A percentile compares a stretch with the other conserved stretches of the same genome.
Evolutionary conservation across 1,140 invertebrate species (phyloP).

Genomic region (Cyrtorhinus lividipennis): DNA sequence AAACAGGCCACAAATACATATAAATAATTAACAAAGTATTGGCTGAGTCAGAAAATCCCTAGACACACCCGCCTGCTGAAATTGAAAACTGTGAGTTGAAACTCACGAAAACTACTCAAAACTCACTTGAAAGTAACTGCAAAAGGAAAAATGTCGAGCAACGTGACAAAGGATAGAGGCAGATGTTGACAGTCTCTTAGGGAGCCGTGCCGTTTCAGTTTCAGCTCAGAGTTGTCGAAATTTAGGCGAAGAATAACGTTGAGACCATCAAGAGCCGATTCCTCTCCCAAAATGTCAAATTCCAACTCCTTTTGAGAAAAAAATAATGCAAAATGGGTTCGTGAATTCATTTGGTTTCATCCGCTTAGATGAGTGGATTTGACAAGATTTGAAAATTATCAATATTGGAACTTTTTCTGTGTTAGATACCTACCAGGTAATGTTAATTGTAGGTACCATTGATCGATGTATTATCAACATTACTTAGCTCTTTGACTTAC

Average conservation of each 20-base stretch:
- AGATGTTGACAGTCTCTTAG: conserved; percentile 72
- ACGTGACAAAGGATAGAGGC: conserved; percentile 68
- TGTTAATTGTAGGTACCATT: neutral
- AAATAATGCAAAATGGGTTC: neutral
- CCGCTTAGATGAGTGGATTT: neutral
- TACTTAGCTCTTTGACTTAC: conserved; percentile 11
- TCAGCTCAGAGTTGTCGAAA: conserved; percentile 85
- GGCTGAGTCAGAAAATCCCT: neutral
- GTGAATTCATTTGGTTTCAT: neutral
- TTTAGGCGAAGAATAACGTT: conserved; percentile 85
- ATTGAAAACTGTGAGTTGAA: neutral
- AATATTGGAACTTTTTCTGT: too few relatives aligned
- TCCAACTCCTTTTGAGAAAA: conserved; percentile 80
- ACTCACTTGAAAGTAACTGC: conserved; percentile 84
- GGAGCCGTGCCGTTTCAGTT: conserved; percentile 60
- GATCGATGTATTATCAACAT: neutral
- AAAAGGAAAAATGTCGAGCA: conserved; percentile 97
- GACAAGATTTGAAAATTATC: too few relatives aligned
- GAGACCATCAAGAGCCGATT: conserved; percentile 73
- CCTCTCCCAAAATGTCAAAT: conserved; percentile 75
- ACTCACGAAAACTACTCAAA: neutral
- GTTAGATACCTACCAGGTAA: neutral
- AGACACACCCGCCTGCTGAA: neutral
- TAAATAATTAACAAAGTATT: too few relatives aligned
- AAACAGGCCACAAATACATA: neutral